Evolutionary conservation across 1,140 invertebrate genomes (phyloP).

Genomic region (Pissodes strobi): DNA sequence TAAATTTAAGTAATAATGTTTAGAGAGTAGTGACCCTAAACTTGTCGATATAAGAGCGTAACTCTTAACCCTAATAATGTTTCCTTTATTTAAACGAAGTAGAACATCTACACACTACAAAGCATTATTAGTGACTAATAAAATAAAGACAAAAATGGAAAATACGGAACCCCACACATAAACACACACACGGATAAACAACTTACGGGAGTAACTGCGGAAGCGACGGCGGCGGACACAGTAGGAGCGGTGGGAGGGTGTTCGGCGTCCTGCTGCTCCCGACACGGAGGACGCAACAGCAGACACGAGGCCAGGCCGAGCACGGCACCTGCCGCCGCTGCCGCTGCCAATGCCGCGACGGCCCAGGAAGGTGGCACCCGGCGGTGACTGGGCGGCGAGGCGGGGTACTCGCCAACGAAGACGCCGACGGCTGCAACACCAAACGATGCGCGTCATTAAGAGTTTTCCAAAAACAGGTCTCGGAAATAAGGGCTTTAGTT

Average conservation of each 20-base stretch:
- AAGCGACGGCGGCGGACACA: constrained; percentile 9
- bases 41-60: no score
- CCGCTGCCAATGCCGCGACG: constrained; percentile 26
- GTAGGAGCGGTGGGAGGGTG: constrained; percentile 1
- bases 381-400: constrained; percentile 6
- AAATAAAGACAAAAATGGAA: no score
- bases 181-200: no score
- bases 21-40: no score
- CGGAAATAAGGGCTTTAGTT: no score
- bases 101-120: no score
- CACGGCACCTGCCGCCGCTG: constrained; percentile 23
- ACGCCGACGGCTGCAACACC: constrained; percentile 18
- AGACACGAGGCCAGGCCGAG: constrained; percentile 32
- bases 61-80: no score
- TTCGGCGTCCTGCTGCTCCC: constrained; percentile 7
- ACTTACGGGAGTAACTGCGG: constrained; percentile 30
- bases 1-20: no score
- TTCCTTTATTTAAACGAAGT: no score
- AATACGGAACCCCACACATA: no score
- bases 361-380: constrained; percentile 15
- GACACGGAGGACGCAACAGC: constrained; percentile 19
- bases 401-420: not conserved
- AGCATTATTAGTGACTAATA: no score
- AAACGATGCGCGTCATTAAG: no score
- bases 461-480: not conserved